These are phyloP conservation scores for Iguana delicatissima DNA, from an alignment of 2,797 vertebrate species.

Conservation along the genomic window DNA sequence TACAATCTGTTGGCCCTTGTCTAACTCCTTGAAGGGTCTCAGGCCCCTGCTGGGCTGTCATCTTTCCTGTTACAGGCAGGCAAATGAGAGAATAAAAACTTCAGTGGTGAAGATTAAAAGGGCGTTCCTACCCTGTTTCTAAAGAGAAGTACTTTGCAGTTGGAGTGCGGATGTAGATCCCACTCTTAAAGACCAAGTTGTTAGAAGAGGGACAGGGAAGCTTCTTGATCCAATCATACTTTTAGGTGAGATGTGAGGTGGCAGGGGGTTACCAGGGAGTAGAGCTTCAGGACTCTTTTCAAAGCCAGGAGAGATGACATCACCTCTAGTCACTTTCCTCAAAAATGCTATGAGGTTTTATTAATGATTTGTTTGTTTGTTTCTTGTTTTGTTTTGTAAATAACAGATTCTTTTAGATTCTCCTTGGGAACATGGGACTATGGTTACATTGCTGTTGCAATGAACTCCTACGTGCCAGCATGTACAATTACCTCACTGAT, in stretches of 20 bases:
- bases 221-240: neutral
- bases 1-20: neutral
- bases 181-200: neutral
- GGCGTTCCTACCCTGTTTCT: neutral
- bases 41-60: no score
- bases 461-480: neutral
- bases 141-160: neutral
- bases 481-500: neutral
- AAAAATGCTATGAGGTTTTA: neutral
- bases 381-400: neutral
- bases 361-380: neutral
- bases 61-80: neutral
- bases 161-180: neutral
- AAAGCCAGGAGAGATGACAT: neutral
- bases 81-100: neutral
- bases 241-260: neutral
- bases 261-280: neutral
- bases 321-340: neutral
- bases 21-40: neutral
- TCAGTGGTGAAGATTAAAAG: neutral
- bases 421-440: no score
- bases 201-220: neutral
- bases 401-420: neutral
- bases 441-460: neutral
- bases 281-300: neutral